A percentile compares a stretch with the other conserved stretches of the same genome.
Evolutionary conservation across 2,797 vertebrate genomes (phyloP).

Genomic region (Chromobotia macracanthus): DNA sequence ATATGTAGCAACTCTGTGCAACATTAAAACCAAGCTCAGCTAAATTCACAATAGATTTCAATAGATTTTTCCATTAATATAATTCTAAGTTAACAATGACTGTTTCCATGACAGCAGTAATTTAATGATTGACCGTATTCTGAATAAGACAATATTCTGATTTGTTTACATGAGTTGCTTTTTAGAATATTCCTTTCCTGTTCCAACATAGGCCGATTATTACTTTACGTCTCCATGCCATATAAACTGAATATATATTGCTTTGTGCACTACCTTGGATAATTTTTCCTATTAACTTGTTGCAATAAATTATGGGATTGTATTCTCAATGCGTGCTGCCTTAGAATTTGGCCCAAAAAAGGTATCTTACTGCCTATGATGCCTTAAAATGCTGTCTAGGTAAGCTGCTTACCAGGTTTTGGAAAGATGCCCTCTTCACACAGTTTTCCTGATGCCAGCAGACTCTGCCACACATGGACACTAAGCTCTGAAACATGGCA

Average conservation of each 20-base stretch:
- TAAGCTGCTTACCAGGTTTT: slow-evolving; percentile 18
- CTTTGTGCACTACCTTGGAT: neutral
- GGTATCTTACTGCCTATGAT: neutral
- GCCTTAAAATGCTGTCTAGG: slow-evolving; percentile 13
- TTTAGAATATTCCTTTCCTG: too few species aligned
- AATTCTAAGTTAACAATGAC: neutral
- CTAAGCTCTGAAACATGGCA: slow-evolving; percentile 38
- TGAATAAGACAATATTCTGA: too few species aligned
- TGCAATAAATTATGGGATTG: neutral
- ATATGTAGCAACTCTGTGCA: too few species aligned
- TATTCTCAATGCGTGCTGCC: neutral
- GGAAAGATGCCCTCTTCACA: slow-evolving; percentile 29
- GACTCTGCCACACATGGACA: slow-evolving; percentile 40
- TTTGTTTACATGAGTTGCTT: too few species aligned
- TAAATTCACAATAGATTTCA: too few species aligned
- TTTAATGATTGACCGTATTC: too few species aligned
- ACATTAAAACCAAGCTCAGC: too few species aligned
- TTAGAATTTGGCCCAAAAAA: neutral
- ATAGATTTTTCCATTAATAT: too few species aligned
- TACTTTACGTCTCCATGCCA: too few species aligned
- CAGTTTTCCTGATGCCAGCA: slow-evolving; percentile 44
- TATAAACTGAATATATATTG: too few species aligned
- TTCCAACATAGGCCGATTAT: too few species aligned
- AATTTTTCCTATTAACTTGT: neutral
- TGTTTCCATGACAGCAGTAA: too few species aligned